Evolutionary conservation across 2,113 vertebrate species (phyloP), one percentile per base, ranked within the genome.

Genomic region (Mionectes macconnelli): DNA sequence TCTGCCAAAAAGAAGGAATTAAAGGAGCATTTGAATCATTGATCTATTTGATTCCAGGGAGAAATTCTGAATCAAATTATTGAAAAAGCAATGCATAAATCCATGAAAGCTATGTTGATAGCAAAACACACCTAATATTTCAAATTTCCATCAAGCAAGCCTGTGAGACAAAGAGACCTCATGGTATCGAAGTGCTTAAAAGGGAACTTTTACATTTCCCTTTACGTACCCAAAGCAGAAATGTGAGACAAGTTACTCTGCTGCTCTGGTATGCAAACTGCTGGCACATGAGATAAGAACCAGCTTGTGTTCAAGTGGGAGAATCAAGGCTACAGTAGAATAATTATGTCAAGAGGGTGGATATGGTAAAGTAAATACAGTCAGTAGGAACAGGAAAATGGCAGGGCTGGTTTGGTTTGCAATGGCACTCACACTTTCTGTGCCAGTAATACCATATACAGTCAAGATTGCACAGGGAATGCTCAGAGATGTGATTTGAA

Each of bases 351-450:
- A 74, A 81, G 8, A 55, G 52, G 20, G 28, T 49, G 31, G 18
- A 50, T 68, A 64, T 56, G 35, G 24, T 31, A 35, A 89, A 74
- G 22, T 25, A 72, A 90, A 86, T 52, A 49, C 8, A 75, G 39
- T 4, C 16, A 60, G 5, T n/a, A 25, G 47, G 53, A 72, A 31
- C 7, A 59, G 44, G 42, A 57, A 45, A 87, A 90, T 42, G 15
- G 7, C 20, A 60, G 16, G 14, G 12, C 15, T 68, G 22, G 7
- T 89, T 75, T 45, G 66, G 22, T 22, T n/a, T 67, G 20, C 39
- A 57, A 6, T 23, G n/a, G 4, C 24, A 59, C 16, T 64, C 25
- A 50, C 27, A 47, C 2, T 12, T 31, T 13, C 19, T 1, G 0
- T 25, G 55, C 14, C 33, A 56, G 16, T 22, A 69, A 59, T 27